Percentiles rank a stretch among this genome's conserved stretches.
These are phyloP conservation scores for Carcharodon carcharias DNA, from an alignment of 2,797 vertebrate species.

Conservation along the genomic window DNA sequence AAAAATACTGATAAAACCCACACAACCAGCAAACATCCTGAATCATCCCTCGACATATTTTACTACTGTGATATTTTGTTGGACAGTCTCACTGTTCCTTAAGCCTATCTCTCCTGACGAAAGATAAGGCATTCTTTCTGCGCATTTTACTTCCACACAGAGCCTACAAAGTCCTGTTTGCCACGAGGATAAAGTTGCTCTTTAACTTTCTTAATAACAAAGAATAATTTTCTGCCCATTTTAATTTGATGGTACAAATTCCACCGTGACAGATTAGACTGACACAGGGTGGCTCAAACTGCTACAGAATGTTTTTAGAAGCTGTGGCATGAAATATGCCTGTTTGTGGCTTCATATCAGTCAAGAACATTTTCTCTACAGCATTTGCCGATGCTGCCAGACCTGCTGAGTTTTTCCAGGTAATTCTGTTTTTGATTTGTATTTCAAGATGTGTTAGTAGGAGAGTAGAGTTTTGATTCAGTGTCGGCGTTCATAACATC, in stretches of 20 bases:
- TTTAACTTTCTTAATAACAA: background rate
- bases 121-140: background rate
- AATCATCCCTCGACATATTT: background rate
- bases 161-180: background rate
- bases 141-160: background rate
- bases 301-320: too few relatives aligned
- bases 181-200: background rate
- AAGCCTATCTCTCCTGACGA: background rate
- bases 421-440: too few relatives aligned
- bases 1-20: background rate
- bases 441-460: background rate
- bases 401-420: too few relatives aligned
- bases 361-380: background rate
- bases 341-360: background rate
- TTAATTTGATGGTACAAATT: background rate
- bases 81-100: background rate
- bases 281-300: background rate
- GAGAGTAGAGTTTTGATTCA: background rate
- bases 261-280: background rate
- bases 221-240: background rate
- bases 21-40: background rate
- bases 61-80: background rate
- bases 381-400: too few relatives aligned
- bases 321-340: background rate
- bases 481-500: background rate